Percentiles rank a stretch among this genome's conserved stretches.
These are phyloP conservation scores for Gobiocypris rarus DNA, from an alignment of 2,113 vertebrate genomes.

Conservation along the genomic window DNA sequence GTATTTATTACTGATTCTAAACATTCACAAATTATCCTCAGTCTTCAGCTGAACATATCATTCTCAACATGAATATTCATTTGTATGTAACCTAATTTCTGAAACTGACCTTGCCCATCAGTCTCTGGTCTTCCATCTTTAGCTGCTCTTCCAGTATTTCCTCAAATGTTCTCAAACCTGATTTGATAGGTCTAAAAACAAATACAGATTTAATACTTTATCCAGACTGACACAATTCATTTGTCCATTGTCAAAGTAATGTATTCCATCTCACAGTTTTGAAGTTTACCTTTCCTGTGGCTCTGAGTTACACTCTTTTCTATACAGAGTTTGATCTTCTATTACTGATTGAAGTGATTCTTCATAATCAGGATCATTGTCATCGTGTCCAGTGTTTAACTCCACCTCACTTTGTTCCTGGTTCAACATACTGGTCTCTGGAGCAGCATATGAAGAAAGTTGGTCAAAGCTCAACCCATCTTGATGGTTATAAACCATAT, in stretches of 20 bases:
- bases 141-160: conserved; percentile 93
- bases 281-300: conserved; percentile 65
- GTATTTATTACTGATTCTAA: background rate
- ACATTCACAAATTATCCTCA: background rate
- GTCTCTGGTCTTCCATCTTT: conserved; percentile 83
- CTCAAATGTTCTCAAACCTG: conserved; percentile 86
- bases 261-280: background rate
- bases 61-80: background rate
- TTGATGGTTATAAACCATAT: background rate
- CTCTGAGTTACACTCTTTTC: conserved; percentile 7
- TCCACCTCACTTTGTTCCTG: conserved; percentile 42
- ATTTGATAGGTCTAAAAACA: conserved; percentile 82
- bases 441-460: background rate
- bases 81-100: background rate
- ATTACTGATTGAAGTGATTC: conserved; percentile 7
- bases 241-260: background rate
- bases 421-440: conserved; percentile 51
- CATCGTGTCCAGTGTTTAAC: background rate
- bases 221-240: background rate
- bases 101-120: conserved; percentile 78
- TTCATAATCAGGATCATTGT: conserved; percentile 32
- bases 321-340: conserved; percentile 19
- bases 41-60: background rate
- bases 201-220: background rate
- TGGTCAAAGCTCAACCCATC: background rate